A percentile compares a stretch with the other conserved stretches of the same genome.
Conservation (phyloP, 2,113 vertebrate species). For the Zosterops japonicus region DNA sequence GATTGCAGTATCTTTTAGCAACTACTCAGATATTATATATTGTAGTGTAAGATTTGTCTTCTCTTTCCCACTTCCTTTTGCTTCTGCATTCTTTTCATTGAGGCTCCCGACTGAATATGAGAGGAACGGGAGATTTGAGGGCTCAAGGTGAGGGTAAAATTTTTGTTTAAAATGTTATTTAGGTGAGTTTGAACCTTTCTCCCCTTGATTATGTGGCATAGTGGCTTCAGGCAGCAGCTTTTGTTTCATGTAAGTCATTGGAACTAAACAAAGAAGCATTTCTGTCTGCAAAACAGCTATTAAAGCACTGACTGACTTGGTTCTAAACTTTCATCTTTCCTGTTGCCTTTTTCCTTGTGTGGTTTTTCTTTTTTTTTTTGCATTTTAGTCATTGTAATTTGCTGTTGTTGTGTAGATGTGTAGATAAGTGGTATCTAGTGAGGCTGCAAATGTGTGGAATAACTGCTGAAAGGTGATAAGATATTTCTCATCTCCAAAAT, state of each 20-base stretch:
- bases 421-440: not conserved
- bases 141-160: constrained; percentile 95
- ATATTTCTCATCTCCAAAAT: constrained; percentile 8
- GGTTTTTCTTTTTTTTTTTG: not conserved
- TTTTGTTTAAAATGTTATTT: constrained; percentile 69
- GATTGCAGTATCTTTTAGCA: constrained; percentile 31
- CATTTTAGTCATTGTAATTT: not conserved
- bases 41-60: constrained; percentile 80
- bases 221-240: constrained; percentile 31
- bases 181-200: constrained; percentile 61
- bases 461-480: not conserved
- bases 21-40: constrained; percentile 35
- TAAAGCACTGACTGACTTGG: constrained; percentile 33
- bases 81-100: constrained; percentile 80
- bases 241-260: constrained; percentile 27
- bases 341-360: constrained; percentile 23
- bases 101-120: constrained; percentile 98
- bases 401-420: constrained; percentile 9
- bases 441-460: not conserved
- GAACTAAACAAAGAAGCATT: constrained; percentile 51
- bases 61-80: constrained; percentile 77
- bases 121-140: constrained; percentile 99
- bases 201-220: constrained; percentile 5
- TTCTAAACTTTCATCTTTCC: constrained; percentile 36
- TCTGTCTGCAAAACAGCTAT: constrained; percentile 45